Conservation (phyloP, 2,113 vertebrate genomes). For the Chloebia gouldiae region DNA sequence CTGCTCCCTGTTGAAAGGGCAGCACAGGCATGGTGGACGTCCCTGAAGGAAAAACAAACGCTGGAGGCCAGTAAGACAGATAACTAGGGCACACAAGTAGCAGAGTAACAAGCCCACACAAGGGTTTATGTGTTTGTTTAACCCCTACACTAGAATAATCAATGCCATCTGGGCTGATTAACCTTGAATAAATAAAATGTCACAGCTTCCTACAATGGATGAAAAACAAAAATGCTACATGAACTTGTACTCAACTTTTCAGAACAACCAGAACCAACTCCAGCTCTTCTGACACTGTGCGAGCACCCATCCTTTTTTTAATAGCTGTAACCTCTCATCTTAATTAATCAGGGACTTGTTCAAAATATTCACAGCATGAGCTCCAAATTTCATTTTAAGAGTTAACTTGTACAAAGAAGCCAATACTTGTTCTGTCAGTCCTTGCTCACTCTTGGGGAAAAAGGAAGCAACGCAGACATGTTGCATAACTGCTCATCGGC, state of each 20-base stretch:
- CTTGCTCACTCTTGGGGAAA: not conserved
- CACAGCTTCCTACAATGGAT: not conserved
- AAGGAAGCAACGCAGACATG: constrained; percentile 21
- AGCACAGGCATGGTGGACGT: not conserved
- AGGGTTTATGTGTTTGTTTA: not conserved
- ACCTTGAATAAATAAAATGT: not conserved
- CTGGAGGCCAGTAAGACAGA: not conserved
- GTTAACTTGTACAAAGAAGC: not conserved
- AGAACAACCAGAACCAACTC: not conserved
- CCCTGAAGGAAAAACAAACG: not conserved
- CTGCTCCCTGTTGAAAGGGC: not conserved
- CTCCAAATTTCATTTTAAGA: not conserved
- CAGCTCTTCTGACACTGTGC: not conserved
- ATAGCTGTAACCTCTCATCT: not conserved
- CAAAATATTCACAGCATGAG: not conserved
- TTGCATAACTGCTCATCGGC: not conserved
- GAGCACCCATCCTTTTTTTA: not conserved
- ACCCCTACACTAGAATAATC: not conserved
- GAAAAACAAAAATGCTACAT: not conserved
- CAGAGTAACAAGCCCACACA: not conserved
- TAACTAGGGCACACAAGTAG: not conserved
- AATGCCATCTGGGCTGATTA: not conserved
- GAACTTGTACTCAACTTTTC: not conserved
- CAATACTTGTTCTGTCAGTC: not conserved
- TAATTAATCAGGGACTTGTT: not conserved